phyloP scores from a whole-genome alignment of 2,888 invertebrate species.

The Colostygia pectinataria region DNA sequence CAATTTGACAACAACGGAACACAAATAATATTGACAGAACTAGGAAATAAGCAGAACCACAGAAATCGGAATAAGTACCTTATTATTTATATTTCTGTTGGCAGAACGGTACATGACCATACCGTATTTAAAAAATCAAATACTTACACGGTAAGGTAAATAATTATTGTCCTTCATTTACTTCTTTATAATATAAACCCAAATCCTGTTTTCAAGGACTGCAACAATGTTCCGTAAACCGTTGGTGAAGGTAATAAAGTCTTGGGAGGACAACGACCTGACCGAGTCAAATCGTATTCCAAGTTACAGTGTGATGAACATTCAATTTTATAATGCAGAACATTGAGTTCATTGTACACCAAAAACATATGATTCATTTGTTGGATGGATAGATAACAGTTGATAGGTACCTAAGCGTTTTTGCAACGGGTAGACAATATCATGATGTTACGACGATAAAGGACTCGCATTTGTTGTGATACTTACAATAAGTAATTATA shows the following conservation, averaged over 20 bases:
- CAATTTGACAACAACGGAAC: conserved; percentile 29
- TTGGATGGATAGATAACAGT: conserved; percentile 59
- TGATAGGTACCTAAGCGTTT: conserved; percentile 45
- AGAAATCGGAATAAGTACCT: too few species aligned
- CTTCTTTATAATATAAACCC: conserved; percentile 37
- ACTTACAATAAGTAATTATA: neutral
- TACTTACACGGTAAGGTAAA: neutral
- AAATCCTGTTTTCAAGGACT: conserved; percentile 74
- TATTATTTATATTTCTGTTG: too few species aligned
- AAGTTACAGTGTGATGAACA: conserved; percentile 65
- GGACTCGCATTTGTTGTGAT: conserved; percentile 13
- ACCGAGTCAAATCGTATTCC: conserved; percentile 70
- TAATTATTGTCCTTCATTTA: conserved; percentile 30
- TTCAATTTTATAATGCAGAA: conserved; percentile 71
- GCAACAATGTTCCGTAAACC: conserved; percentile 70
- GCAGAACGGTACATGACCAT: conserved; percentile 30
- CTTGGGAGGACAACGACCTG: conserved; percentile 76
- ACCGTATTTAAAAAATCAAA: neutral
- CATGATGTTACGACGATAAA: conserved; percentile 28
- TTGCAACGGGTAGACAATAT: conserved; percentile 38
- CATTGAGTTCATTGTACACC: conserved; percentile 62
- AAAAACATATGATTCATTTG: conserved; percentile 60
- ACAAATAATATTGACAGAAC: too few species aligned
- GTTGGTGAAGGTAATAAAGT: conserved; percentile 75
- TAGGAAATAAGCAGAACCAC: too few species aligned